Evolutionary conservation across 2,113 vertebrate genomes (phyloP).

Genomic region (Nyctibius bracteatus): DNA sequence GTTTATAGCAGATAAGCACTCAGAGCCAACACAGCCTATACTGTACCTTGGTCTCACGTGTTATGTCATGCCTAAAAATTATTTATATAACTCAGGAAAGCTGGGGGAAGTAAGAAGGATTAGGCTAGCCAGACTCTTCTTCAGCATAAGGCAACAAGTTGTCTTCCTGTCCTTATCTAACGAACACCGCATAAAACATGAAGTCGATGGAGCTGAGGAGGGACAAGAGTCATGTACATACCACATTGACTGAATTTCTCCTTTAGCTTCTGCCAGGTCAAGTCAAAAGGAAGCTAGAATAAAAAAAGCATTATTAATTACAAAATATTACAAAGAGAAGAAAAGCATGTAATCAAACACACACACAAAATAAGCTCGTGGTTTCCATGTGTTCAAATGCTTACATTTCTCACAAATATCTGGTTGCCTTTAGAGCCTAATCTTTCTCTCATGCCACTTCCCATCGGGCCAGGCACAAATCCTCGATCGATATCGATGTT

Average conservation of each 20-base stretch:
- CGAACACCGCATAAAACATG: not conserved
- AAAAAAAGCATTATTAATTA: constrained; percentile 60
- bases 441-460: constrained; percentile 86
- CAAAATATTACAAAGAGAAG: not conserved
- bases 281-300: constrained; percentile 94
- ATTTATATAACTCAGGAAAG: not conserved
- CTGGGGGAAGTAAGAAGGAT: not conserved
- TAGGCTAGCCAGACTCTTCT: not conserved
- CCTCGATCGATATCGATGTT: constrained; percentile 89
- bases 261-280: constrained; percentile 98
- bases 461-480: constrained; percentile 86
- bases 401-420: constrained; percentile 99
- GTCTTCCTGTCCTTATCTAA: not conserved
- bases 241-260: constrained; percentile 97
- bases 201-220: not conserved
- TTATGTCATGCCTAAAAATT: not conserved
- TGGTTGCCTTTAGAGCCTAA: constrained; percentile 92
- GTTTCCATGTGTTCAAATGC: constrained; percentile 38
- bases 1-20: not conserved
- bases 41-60: not conserved
- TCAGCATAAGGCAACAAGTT: not conserved
- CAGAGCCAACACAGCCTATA: not conserved
- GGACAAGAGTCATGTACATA: constrained; percentile 69
- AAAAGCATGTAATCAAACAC: not conserved
- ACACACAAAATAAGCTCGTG: not conserved